Evolutionary conservation across 2,888 invertebrate genomes (phyloP).

Genomic region (Griposia aprilina): DNA sequence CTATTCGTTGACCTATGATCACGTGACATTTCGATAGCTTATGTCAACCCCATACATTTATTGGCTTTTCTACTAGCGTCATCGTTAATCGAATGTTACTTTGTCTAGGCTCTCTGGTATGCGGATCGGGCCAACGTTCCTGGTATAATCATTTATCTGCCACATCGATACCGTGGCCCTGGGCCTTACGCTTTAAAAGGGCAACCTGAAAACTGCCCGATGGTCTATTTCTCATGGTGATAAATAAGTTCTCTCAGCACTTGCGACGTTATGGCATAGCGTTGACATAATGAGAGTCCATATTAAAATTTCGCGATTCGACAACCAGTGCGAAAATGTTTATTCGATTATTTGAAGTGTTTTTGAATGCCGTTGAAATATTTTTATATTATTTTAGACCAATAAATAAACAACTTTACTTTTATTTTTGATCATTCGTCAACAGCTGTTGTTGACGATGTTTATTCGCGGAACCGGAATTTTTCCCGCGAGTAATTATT

Average conservation of each 20-base stretch:
- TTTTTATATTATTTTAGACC: not conserved
- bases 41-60: no score
- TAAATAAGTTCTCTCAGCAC: not conserved
- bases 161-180: not conserved
- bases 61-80: no score
- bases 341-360: constrained; percentile 3
- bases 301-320: constrained; percentile 1
- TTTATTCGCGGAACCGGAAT: constrained; percentile 22
- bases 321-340: not conserved
- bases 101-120: no score
- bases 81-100: no score
- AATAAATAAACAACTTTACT: not conserved
- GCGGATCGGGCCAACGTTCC: not conserved
- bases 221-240: constrained; percentile 11
- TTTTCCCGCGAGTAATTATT: not conserved
- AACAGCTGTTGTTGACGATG: constrained; percentile 28
- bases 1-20: no score
- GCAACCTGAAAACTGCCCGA: constrained; percentile 11
- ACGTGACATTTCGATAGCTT: no score
- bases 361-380: not conserved
- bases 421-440: not conserved
- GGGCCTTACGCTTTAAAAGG: not conserved
- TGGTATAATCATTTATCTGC: constrained; percentile 1
- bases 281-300: not conserved
- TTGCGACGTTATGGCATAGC: not conserved